Conservation (phyloP, 2,888 invertebrate species). For the Megalurothrips usitatus region DNA sequence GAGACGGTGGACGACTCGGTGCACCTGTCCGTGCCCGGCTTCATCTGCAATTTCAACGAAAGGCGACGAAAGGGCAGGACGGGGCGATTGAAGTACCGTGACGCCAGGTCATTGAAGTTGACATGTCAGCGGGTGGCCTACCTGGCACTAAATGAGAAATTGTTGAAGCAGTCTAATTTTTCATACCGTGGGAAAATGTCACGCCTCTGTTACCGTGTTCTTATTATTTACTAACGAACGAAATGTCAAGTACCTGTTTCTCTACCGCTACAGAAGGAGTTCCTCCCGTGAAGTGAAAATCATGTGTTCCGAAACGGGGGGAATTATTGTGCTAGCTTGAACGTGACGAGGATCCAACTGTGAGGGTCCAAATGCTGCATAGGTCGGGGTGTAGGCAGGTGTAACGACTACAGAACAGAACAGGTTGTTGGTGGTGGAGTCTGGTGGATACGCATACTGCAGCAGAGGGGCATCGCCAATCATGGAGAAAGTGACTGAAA, state of each 20-base stretch:
- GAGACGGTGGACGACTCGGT: too few species aligned
- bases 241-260: not conserved
- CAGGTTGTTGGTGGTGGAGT: constrained; percentile 1
- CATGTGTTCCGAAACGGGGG: not conserved
- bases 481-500: constrained; percentile 15
- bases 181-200: constrained; percentile 23
- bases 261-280: too few species aligned
- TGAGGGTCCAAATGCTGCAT: not conserved
- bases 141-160: too few species aligned
- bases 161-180: not conserved
- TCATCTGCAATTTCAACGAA: too few species aligned
- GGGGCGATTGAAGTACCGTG: too few species aligned
- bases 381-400: constrained; percentile 4
- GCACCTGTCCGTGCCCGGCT: too few species aligned
- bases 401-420: not conserved
- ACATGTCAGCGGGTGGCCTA: too few species aligned
- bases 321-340: not conserved
- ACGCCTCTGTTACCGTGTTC: constrained; percentile 19
- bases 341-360: not conserved
- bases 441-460: not conserved
- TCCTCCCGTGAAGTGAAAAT: too few species aligned
- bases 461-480: not conserved
- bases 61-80: too few species aligned
- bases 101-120: too few species aligned
- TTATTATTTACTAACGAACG: constrained; percentile 22